Evolutionary conservation across 2,888 invertebrate species (phyloP), one percentile per base, ranked within the genome.

Genomic region (Perizoma affinitatum): DNA sequence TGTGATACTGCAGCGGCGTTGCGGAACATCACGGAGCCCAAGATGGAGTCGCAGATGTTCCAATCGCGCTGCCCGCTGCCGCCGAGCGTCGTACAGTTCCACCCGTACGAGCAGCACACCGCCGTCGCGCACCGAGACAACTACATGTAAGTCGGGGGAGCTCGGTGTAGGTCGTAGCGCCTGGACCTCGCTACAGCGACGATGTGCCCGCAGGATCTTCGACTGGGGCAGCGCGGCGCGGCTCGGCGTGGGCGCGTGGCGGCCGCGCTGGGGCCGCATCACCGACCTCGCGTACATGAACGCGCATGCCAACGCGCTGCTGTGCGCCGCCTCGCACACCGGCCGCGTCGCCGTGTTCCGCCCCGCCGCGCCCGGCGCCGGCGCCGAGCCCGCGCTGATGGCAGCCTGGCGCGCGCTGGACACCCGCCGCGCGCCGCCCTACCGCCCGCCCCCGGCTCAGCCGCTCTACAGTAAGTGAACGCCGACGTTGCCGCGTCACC

Each of bases 101-200:
- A 98, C 90, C 98, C 98, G 0, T 98, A 96, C 85, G 97, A 98
- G 82, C 95, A 96, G 69, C 96, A 97, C 83, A 93, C 97, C 61
- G 97, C 97, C 41, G 96, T 98, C 52, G 97, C 97, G 44, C 96
- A 96, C 77, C 96, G 95, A 82, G 97, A 98, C 80, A 95, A 95
- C 80, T 96, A 97, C 78, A 95, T 95, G 96, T 96, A 78, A 74
- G 80, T 50, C 38, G 38, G 6, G 38, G 36, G 36, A 5, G 36
- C 36, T 5, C 6, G 36, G 36, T 6, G 36, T 5, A 6, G 5
- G 36, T 36, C 5, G 5, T 5, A 5, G 36, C 36, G 36, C 36
- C 6, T 6, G 36, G 5, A 6, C 1, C 5, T 5, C 41, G 42
- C 9, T 42, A 10, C 42, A 42, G n/a, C 10, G 42, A 10, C 5